Base-by-base conservation (phyloP, 2,888 invertebrate genomes). In the Mythimna albipuncta region DNA sequence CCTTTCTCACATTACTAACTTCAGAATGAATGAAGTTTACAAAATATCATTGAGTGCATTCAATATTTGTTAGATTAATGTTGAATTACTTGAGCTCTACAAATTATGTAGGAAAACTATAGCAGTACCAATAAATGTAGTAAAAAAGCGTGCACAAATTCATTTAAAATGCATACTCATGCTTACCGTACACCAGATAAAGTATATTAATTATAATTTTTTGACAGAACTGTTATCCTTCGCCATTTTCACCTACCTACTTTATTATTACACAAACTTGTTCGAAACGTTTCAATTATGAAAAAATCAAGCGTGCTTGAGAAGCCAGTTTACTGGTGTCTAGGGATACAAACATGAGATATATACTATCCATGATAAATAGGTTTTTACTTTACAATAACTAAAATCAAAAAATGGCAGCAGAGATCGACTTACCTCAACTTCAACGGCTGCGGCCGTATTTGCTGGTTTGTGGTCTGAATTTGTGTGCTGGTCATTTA, bases 401-500 rank as follows among this genome's bases (percentile, higher is more conserved):
- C 47, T 64, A 70, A 69, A 72, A 79, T 82, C 75, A 72, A 85
- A 83, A 83, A 85, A 84, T 83, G 82, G 73, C 72, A 71, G 72
- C 69, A 75, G 89, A 81, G 91, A 92, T 91, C 91, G 89, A 91
- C 95, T 94, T 93, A 96, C 96, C 94, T 96, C 95, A 79, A 91
- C 90, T 88, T 96, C 96, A 81, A 88, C 87, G 91, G 90, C 92
- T 80, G 89, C 86, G 82, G 91, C 89, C 76, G 92, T 87, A 87
- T 91, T 92, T 79, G 91, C 84, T 85, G 92, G 86, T 91, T 93
- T 94, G 87, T 90, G 89, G 88, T 96, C 96, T 86, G 93, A 91
- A 91, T 92, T 93, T 71, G 87, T 89, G 88, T 93, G 92, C 87
- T 94, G 93, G 85, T 96, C 96, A 86, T 92, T 92, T 84, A 92